Evolutionary conservation across 2,888 invertebrate genomes (phyloP).

Genomic region (Idaea biselata): DNA sequence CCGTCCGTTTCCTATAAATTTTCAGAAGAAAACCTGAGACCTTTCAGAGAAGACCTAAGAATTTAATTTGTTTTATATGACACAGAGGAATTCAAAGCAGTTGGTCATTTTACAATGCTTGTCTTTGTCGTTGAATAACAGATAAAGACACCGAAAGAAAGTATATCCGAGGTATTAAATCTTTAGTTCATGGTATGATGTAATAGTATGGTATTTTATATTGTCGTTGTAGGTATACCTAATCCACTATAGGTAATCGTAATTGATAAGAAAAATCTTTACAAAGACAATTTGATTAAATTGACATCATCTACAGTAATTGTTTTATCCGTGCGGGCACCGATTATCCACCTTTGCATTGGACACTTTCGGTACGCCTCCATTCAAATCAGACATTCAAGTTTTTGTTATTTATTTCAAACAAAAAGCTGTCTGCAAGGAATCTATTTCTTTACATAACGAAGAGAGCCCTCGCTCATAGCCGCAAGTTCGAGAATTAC

Average conservation of each 20-base stretch:
- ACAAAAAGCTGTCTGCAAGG: slow-evolving; percentile 19
- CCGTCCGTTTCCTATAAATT: too few species aligned
- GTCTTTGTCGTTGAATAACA: neutral
- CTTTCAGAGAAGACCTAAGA: too few species aligned
- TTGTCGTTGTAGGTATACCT: neutral
- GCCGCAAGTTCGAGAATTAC: slow-evolving; percentile 33
- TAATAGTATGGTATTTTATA: too few species aligned
- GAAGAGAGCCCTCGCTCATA: slow-evolving; percentile 11
- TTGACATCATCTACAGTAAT: neutral
- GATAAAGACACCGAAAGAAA: neutral
- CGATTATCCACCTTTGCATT: neutral
- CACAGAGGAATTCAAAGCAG: neutral
- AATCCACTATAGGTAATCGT: neutral
- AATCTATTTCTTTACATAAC: slow-evolving; percentile 22
- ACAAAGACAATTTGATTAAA: too few species aligned
- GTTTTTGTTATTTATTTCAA: slow-evolving; percentile 12
- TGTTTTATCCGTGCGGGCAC: neutral
- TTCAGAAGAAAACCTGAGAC: too few species aligned
- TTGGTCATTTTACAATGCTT: neutral
- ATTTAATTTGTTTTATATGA: too few species aligned
- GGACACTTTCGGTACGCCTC: slow-evolving; percentile 2
- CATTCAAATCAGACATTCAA: slow-evolving; percentile 12
- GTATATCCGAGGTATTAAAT: neutral
- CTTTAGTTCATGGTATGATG: neutral
- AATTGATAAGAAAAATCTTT: neutral